Evolutionary conservation across 2,113 vertebrate species (phyloP).

Genomic region (Leucopsar rothschildi): DNA sequence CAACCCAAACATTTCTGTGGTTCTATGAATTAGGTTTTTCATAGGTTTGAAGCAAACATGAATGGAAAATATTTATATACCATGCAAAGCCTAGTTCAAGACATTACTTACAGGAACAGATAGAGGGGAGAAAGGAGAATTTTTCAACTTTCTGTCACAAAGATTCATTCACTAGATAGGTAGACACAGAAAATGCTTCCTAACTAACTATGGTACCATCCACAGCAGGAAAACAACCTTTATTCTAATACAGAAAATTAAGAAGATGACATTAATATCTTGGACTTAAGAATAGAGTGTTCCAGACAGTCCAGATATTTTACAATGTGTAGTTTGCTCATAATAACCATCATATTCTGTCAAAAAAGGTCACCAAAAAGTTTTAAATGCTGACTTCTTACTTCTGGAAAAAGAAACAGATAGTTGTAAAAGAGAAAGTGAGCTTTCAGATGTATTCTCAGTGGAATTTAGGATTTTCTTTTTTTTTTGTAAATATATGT

Average conservation of each 20-base stretch:
- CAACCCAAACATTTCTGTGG: rapidly evolving
- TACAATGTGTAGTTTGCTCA: background rate
- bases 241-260: background rate
- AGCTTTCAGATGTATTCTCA: background rate
- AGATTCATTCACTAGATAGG: background rate
- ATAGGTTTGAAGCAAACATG: background rate
- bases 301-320: background rate
- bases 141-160: background rate
- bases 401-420: background rate
- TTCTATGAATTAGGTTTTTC: background rate
- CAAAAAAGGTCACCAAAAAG: background rate
- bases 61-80: background rate
- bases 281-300: background rate
- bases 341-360: background rate
- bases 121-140: background rate
- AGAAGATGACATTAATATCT: background rate
- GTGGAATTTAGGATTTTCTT: background rate
- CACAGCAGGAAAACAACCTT: background rate
- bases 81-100: background rate
- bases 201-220: background rate
- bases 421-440: background rate
- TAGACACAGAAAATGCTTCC: background rate
- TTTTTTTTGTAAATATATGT: background rate
- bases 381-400: background rate
- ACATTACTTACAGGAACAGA: background rate